These are phyloP conservation scores for Cygnus buccinator DNA, from an alignment of 2,113 vertebrate species.

Conservation along the genomic window DNA sequence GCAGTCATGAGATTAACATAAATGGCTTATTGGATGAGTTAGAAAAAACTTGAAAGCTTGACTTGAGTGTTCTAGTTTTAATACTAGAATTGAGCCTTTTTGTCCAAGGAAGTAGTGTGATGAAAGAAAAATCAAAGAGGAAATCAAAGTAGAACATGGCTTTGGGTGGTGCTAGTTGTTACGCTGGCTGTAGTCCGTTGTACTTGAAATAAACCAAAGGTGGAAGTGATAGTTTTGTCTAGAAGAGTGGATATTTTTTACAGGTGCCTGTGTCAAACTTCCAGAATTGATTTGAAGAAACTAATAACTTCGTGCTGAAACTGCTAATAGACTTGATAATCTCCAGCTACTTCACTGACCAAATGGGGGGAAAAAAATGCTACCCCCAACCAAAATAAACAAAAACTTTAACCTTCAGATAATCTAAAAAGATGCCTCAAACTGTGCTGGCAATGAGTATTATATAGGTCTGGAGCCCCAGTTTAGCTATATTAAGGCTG, in stretches of 20 bases:
- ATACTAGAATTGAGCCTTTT: background rate
- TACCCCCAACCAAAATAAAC: background rate
- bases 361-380: background rate
- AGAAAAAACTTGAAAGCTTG: background rate
- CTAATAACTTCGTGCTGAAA: background rate
- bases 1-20: background rate
- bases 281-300: background rate
- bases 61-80: background rate
- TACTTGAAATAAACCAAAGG: background rate
- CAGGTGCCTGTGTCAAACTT: background rate
- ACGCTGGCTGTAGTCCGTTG: background rate
- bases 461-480: background rate
- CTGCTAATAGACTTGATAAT: background rate
- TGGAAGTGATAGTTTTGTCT: background rate
- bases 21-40: background rate
- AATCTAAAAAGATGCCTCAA: background rate
- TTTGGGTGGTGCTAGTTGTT: background rate
- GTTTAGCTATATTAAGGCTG: conserved; percentile 4
- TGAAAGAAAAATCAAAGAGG: background rate
- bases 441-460: background rate
- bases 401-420: background rate
- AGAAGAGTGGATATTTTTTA: background rate
- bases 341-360: background rate
- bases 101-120: background rate
- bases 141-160: background rate